Percentiles rank a stretch among this genome's conserved stretches.
These are phyloP conservation scores for Drosophila recens DNA, from an alignment of 2,888 invertebrate genomes.

Conservation along the genomic window DNA sequence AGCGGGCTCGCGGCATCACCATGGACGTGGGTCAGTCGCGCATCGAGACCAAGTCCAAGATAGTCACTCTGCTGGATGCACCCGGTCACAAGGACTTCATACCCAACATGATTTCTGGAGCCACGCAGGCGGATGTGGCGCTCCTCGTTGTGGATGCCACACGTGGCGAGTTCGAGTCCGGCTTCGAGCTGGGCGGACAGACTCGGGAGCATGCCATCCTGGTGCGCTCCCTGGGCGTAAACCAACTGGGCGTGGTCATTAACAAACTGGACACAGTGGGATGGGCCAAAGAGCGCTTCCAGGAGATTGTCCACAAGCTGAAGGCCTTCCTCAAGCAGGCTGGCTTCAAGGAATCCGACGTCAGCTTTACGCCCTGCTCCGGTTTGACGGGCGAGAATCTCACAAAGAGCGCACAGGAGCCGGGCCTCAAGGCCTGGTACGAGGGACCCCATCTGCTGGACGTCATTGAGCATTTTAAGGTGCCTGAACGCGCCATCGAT, in stretches of 20 bases:
- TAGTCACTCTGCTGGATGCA: slow-evolving; percentile 94
- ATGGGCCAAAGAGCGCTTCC: slow-evolving; percentile 96
- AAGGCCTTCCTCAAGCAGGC: slow-evolving; percentile 94
- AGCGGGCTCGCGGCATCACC: slow-evolving; percentile 97
- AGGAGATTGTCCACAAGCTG: slow-evolving; percentile 94
- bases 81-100: slow-evolving; percentile 99
- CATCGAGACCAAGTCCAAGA: slow-evolving; percentile 95
- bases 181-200: slow-evolving; percentile 99
- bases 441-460: slow-evolving; percentile 93
- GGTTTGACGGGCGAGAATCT: slow-evolving; percentile 98
- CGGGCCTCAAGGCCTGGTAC: slow-evolving; percentile 90
- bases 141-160: slow-evolving; percentile 98
- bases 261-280: slow-evolving; percentile 98
- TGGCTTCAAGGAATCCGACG: slow-evolving; percentile 94
- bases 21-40: slow-evolving; percentile 98
- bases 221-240: slow-evolving; percentile 95
- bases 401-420: slow-evolving; percentile 88
- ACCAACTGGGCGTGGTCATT: slow-evolving; percentile 96
- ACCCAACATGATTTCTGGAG: slow-evolving; percentile 99
- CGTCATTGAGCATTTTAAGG: slow-evolving; percentile 94
- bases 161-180: slow-evolving; percentile 99
- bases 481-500: slow-evolving; percentile 93
- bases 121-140: slow-evolving; percentile 99
- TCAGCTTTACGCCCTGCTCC: slow-evolving; percentile 97
- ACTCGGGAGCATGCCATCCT: slow-evolving; percentile 98